phyloP scores from a whole-genome alignment of 2,113 vertebrate species.

The Embiotoca jacksoni region DNA sequence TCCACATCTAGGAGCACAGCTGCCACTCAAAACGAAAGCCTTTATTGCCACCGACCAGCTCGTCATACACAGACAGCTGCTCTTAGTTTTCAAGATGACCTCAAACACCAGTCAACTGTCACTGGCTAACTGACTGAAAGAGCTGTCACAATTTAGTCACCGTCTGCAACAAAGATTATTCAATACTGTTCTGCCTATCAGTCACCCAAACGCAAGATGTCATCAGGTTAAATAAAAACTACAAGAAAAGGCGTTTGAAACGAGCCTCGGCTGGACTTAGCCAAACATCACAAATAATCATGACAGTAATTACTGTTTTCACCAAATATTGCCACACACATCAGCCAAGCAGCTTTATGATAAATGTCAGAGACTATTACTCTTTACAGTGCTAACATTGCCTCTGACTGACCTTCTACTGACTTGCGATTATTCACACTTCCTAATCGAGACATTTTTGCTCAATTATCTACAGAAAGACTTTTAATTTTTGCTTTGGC shows the following conservation, averaged over 20 bases:
- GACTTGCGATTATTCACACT: neutral
- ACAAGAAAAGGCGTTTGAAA: too few relatives aligned
- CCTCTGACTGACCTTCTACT: neutral
- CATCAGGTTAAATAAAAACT: neutral
- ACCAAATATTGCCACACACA: neutral
- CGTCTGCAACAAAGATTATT: conserved; percentile 2
- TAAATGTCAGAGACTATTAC: too few relatives aligned
- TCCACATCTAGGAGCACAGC: conserved; percentile 6
- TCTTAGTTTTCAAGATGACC: neutral
- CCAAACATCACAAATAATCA: conserved; percentile 11
- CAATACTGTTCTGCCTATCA: neutral
- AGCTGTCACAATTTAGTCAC: conserved; percentile 19
- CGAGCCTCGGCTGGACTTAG: too few relatives aligned
- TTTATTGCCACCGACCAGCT: neutral
- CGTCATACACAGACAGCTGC: neutral
- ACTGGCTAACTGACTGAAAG: neutral
- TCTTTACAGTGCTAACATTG: too few relatives aligned
- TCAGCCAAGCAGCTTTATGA: neutral
- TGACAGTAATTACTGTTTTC: neutral
- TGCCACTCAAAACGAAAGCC: conserved; percentile 8
- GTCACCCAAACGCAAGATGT: neutral
- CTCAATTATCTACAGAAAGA: neutral
- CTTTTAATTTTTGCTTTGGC: neutral
- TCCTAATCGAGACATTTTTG: conserved; percentile 14
- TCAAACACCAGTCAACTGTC: neutral